Percentiles rank a stretch among this genome's conserved stretches.
Conservation (phyloP, 2,888 invertebrate genomes). For the Nomada hirtipes region DNA sequence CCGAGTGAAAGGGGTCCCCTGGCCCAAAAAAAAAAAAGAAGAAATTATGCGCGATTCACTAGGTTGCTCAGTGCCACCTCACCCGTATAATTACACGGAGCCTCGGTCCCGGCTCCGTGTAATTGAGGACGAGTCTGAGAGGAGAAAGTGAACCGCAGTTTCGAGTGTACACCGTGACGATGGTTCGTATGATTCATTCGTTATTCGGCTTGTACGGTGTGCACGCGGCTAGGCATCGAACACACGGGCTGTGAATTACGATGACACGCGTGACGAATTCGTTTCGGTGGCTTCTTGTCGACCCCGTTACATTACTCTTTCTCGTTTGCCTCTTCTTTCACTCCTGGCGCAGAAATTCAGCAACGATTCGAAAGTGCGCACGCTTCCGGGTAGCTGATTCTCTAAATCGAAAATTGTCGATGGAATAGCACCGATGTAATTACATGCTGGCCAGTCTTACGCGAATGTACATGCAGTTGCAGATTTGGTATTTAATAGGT, state of each 20-base stretch:
- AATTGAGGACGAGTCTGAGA: constrained; percentile 71
- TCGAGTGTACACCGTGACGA: constrained; percentile 50
- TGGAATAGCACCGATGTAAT: background rate
- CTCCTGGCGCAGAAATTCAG: background rate
- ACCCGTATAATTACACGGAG: constrained; percentile 78
- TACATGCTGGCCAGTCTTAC: too few relatives aligned
- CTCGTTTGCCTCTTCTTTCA: background rate
- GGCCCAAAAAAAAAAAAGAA: constrained; percentile 24
- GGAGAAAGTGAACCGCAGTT: constrained; percentile 72
- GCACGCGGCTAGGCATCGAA: constrained; percentile 38
- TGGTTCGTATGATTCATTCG: constrained; percentile 66
- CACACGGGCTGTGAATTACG: constrained; percentile 54
- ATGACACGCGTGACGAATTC: constrained; percentile 55
- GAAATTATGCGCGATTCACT: constrained; percentile 65
- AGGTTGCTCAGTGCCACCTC: constrained; percentile 69
- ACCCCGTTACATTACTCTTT: constrained; percentile 38
- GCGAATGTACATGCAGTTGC: too few relatives aligned
- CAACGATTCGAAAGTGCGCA: constrained; percentile 15
- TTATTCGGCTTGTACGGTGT: constrained; percentile 63
- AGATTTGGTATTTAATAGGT: too few relatives aligned
- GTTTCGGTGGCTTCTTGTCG: constrained; percentile 37
- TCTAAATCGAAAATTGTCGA: background rate
- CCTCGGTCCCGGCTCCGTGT: constrained; percentile 56
- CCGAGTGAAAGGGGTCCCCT: constrained; percentile 73
- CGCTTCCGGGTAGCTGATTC: constrained; percentile 23